Evolutionary conservation across 2,888 invertebrate genomes (phyloP).

Genomic region (Griposia aprilina): DNA sequence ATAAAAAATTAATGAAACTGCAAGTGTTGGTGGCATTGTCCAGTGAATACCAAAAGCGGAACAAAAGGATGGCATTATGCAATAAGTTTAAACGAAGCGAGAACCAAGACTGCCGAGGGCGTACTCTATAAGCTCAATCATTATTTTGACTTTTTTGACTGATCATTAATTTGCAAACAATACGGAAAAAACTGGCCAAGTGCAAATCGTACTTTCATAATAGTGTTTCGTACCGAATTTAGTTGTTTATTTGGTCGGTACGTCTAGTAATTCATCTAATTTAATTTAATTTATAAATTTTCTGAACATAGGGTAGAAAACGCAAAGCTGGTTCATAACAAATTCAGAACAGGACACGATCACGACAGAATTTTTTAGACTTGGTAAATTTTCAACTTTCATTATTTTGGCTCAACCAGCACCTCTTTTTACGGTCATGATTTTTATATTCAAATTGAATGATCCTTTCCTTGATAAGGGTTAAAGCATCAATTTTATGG

Average conservation of each 20-base stretch:
- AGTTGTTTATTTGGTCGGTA: background rate
- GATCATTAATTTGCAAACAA: conserved; percentile 70
- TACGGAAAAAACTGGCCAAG: conserved; percentile 29
- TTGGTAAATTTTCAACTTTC: no score
- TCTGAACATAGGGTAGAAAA: no score
- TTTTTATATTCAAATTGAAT: no score
- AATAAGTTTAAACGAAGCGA: conserved; percentile 42
- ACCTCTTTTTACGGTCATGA: background rate
- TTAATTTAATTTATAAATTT: no score
- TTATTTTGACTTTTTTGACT: conserved; percentile 68
- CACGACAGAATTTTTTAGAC: background rate
- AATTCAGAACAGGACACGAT: background rate
- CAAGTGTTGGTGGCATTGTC: conserved; percentile 53
- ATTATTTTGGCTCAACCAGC: background rate
- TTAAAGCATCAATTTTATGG: background rate
- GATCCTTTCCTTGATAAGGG: background rate
- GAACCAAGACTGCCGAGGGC: conserved; percentile 26
- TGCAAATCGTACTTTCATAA: background rate
- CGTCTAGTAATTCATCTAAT: no score
- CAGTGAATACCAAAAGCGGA: conserved; percentile 47
- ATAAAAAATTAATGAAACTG: conserved; percentile 47
- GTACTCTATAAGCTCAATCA: conserved; percentile 59
- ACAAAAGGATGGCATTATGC: conserved; percentile 64
- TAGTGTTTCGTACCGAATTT: conserved; percentile 15
- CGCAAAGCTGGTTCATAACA: background rate